Evolutionary conservation across 2,888 invertebrate genomes (phyloP), one percentile per base, ranked within the genome.

Genomic region (Nezara viridula): DNA sequence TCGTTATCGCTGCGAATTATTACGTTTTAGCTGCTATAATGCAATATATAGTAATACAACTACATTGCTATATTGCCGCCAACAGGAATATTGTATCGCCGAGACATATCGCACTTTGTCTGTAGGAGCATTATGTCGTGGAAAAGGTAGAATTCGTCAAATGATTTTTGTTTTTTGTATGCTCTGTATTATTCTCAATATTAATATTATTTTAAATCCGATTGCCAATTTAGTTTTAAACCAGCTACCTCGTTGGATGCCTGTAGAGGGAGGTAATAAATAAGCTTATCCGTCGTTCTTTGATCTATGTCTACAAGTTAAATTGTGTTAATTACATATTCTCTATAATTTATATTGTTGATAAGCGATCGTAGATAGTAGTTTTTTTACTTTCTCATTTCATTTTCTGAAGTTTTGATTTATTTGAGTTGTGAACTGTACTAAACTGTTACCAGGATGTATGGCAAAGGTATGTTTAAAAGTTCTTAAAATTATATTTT

Each of bases 391-490:
- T 24, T 21, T 37, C 7, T 73, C 19, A 7, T 37, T 73, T 37
- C 6, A 7, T 37, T 73, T 37, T 73, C 19, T 66, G 5, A 55
- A 5, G n/a, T n/a, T 32, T 32, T 32, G 19, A 37, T 73, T 73
- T 37, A 60, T 16, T n/a, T 16, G 9, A 16, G 27, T 14, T 14
- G 27, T 27, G 27, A 21, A 60, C 60, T 27, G 16, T 14, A 73
- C 21, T 37, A 73, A 73, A n/a, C 4, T n/a, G 24, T 55, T 19
- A 37, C 49, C 32, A 88, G n/a, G 0, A 89, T 89, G 89, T 89
- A 89, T 55, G 89, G 89, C n/a, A 89, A 89, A 89, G 86, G 89
- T 89, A 40, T 32, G 47, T 32, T 27, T 81, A 27, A 27, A 12
- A 81, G 14, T 49, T 27, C 16, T 0, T 24, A 44, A 6, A 50